These are phyloP conservation scores for Leptothorax acervorum DNA, from an alignment of 2,888 invertebrate genomes.

Conservation along the genomic window DNA sequence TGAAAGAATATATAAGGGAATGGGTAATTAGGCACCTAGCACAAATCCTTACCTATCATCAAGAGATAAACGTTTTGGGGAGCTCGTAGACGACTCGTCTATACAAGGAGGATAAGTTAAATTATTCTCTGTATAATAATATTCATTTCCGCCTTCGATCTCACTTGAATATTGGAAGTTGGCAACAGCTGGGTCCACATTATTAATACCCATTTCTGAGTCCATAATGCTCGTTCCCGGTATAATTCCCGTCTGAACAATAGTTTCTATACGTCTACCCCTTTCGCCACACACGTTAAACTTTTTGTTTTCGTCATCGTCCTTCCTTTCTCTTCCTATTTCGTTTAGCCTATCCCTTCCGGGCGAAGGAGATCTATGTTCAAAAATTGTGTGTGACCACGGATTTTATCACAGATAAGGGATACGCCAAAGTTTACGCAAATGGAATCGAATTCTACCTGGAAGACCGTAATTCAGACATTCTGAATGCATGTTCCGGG, in stretches of 20 bases:
- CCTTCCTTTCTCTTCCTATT: conserved; percentile 69
- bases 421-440: background rate
- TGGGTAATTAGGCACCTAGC: background rate
- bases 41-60: conserved; percentile 86
- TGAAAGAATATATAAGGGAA: background rate
- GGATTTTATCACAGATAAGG: conserved; percentile 8
- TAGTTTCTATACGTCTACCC: conserved; percentile 82
- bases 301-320: conserved; percentile 69
- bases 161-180: conserved; percentile 79
- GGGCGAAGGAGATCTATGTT: conserved; percentile 75
- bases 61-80: conserved; percentile 88
- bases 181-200: conserved; percentile 69
- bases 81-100: conserved; percentile 81
- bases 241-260: conserved; percentile 78
- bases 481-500: conserved; percentile 67
- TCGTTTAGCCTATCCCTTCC: conserved; percentile 68
- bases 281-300: conserved; percentile 71
- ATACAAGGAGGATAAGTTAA: conserved; percentile 84
- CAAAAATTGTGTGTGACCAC: conserved; percentile 4
- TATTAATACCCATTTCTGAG: conserved; percentile 70
- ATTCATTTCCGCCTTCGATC: conserved; percentile 77
- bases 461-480: conserved; percentile 76
- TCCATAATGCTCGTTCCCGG: conserved; percentile 66
- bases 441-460: conserved; percentile 71
- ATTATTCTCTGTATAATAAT: conserved; percentile 83